Evolutionary conservation across 2,888 invertebrate species (phyloP).

Genomic region (Platerodrilus igneus): DNA sequence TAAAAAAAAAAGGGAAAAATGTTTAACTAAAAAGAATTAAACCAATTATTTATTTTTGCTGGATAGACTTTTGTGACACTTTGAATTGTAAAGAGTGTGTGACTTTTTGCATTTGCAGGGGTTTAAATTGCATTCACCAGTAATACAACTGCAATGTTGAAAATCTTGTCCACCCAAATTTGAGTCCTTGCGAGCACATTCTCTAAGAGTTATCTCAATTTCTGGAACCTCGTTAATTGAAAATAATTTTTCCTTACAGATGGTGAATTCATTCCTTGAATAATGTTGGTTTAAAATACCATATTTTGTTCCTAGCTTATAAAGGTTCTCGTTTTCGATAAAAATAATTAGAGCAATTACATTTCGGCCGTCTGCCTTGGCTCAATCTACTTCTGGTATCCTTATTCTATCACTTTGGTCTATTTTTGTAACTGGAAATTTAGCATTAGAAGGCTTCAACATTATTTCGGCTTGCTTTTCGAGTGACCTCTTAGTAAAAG

Average conservation of each 20-base stretch:
- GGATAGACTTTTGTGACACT: conserved; percentile 13
- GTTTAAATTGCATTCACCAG: conserved; percentile 11
- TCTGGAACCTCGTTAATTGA: conserved; percentile 13
- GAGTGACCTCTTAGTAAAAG: too few relatives aligned
- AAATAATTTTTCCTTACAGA: conserved; percentile 16
- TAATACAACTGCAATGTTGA: conserved; percentile 17
- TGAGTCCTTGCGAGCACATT: conserved; percentile 14
- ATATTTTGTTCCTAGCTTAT: conserved; percentile 18
- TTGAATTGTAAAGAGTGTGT: conserved; percentile 15
- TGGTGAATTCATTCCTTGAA: conserved; percentile 18
- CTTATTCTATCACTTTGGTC: too few relatives aligned
- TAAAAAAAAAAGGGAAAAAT: too few relatives aligned
- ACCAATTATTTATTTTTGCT: conserved; percentile 11
- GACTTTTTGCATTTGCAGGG: conserved; percentile 16
- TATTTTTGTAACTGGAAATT: too few relatives aligned
- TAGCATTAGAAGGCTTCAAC: too few relatives aligned
- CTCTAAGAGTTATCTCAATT: conserved; percentile 10
- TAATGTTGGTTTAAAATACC: conserved; percentile 20
- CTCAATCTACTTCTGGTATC: too few relatives aligned
- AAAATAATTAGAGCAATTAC: conserved; percentile 13
- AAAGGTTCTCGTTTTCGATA: conserved; percentile 7
- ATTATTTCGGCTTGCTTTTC: too few relatives aligned
- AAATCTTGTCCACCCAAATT: conserved; percentile 16
- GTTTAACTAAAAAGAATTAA: too few relatives aligned
- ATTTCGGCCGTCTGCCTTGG: conserved; percentile 14